Evolutionary conservation across 2,888 invertebrate species (phyloP).

Genomic region (Tethea ocularis): DNA sequence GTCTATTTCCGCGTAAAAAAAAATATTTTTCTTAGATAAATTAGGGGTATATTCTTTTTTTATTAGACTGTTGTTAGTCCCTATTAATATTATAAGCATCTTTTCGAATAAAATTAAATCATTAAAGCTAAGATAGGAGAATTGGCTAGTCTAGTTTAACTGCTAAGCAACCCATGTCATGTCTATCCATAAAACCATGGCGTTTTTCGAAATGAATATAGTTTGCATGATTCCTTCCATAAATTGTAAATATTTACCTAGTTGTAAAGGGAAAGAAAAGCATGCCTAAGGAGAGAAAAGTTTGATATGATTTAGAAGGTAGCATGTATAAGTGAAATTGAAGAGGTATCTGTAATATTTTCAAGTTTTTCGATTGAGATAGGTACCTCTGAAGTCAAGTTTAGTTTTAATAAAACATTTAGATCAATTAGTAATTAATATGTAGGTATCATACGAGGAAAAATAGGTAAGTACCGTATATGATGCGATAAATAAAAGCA

Average conservation of each 20-base stretch:
- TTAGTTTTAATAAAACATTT: neutral
- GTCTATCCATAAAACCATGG: neutral
- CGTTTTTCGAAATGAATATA: neutral
- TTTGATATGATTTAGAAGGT: conserved; percentile 28
- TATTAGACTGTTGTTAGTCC: neutral
- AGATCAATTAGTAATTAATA: neutral
- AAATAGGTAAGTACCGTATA: conserved; percentile 5
- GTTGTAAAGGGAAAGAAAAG: neutral
- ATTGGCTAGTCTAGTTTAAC: neutral
- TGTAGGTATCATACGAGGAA: neutral
- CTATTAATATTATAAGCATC: conserved; percentile 23
- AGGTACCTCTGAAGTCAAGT: neutral
- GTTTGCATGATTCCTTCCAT: conserved; percentile 2
- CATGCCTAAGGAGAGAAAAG: conserved; percentile 10
- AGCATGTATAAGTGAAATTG: conserved; percentile 48
- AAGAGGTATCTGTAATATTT: conserved; percentile 9
- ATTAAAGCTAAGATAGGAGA: neutral
- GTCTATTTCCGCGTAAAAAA: conserved; percentile 24
- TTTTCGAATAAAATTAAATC: conserved; percentile 18
- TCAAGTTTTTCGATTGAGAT: neutral
- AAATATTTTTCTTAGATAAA: neutral
- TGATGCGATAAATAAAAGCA: neutral
- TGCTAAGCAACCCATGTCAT: neutral
- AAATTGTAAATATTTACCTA: neutral
- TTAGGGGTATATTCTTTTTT: neutral